phyloP scores from a whole-genome alignment of 2,888 invertebrate genomes.

The Trichacis sp. region DNA sequence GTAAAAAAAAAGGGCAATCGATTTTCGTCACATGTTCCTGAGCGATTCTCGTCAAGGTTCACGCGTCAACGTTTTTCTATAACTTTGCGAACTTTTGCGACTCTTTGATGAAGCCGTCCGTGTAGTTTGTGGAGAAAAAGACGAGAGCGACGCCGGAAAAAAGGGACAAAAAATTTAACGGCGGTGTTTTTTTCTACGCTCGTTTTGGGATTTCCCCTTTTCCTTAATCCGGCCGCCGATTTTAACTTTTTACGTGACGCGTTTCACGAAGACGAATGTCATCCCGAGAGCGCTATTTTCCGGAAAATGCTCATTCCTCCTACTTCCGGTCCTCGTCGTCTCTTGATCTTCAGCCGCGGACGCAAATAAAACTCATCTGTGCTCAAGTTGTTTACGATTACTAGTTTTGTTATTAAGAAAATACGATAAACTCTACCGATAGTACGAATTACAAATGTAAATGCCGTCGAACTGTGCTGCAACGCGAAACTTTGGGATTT shows the following conservation, averaged over 20 bases:
- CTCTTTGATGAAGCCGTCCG: slow-evolving; percentile 21
- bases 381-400: slow-evolving; percentile 68
- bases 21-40: slow-evolving; percentile 4
- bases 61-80: slow-evolving; percentile 2
- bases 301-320: neutral
- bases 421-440: slow-evolving; percentile 47
- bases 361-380: slow-evolving; percentile 54
- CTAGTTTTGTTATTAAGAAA: slow-evolving; percentile 56
- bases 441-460: slow-evolving; percentile 47
- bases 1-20: neutral
- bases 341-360: slow-evolving; percentile 33
- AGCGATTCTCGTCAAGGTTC: slow-evolving; percentile 6
- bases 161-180: neutral
- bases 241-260: no score
- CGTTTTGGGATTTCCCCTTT: slow-evolving; percentile 7
- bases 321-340: slow-evolving; percentile 29
- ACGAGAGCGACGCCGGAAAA: slow-evolving; percentile 15
- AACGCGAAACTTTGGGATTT: slow-evolving; percentile 25
- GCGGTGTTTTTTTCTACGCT: no score
- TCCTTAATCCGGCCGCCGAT: neutral
- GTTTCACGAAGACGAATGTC: no score
- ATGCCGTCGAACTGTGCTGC: slow-evolving; percentile 39
- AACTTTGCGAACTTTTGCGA: slow-evolving; percentile 22
- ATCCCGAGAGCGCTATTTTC: no score
- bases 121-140: slow-evolving; percentile 11